Evolutionary conservation across 2,888 invertebrate genomes (phyloP).

Genomic region (Chaetogeoica ovagalla): DNA sequence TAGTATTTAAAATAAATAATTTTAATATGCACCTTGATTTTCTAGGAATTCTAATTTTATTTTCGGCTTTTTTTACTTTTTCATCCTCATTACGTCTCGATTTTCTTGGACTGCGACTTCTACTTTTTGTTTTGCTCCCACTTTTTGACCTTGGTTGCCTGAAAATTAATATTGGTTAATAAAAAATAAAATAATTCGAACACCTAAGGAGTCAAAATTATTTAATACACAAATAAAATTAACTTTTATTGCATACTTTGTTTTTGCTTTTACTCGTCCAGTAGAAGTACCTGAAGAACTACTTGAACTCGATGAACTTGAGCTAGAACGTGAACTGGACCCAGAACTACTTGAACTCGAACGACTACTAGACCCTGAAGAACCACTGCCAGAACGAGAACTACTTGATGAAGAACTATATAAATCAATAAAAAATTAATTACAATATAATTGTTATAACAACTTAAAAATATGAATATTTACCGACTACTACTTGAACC

Average conservation of each 20-base stretch:
- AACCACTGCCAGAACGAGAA: conserved; percentile 54
- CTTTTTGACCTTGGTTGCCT: conserved; percentile 49
- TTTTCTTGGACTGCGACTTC: conserved; percentile 58
- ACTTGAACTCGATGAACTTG: conserved; percentile 75
- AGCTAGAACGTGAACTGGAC: conserved; percentile 72
- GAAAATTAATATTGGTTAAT: background rate
- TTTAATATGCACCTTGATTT: conserved; percentile 55
- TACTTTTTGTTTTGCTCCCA: conserved; percentile 55
- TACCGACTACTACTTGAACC: conserved; percentile 76
- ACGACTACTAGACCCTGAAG: conserved; percentile 63
- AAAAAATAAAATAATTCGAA: background rate
- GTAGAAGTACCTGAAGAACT: conserved; percentile 65
- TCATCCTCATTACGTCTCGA: conserved; percentile 55
- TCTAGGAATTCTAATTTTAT: conserved; percentile 56
- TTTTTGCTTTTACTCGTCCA: conserved; percentile 68
- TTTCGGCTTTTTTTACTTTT: conserved; percentile 58
- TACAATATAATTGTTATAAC: background rate
- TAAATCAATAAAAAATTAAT: conserved; percentile 49
- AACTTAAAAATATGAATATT: background rate
- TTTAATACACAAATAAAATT: background rate
- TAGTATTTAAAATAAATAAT: background rate
- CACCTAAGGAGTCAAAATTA: background rate
- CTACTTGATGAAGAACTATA: conserved; percentile 61
- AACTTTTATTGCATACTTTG: conserved; percentile 63
- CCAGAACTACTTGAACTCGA: conserved; percentile 63